These are phyloP conservation scores for Atherix ibis DNA, from an alignment of 2,888 invertebrate species.

Conservation along the genomic window DNA sequence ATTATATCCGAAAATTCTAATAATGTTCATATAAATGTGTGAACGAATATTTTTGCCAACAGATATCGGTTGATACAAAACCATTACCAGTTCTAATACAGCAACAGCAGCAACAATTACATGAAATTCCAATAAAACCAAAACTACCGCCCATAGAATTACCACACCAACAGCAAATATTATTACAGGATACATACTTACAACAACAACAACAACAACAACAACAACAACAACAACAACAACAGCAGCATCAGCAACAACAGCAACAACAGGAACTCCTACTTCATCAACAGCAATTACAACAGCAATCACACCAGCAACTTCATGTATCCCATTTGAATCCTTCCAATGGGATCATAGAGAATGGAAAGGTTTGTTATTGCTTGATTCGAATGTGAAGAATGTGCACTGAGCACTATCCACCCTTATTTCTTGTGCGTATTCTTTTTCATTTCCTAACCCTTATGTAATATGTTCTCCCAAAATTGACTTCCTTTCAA, in stretches of 20 bases:
- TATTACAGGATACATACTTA: too few species aligned
- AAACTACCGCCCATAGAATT: slow-evolving; percentile 28
- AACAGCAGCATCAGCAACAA: too few species aligned
- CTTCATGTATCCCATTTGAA: slow-evolving; percentile 12
- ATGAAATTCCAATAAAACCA: slow-evolving; percentile 19
- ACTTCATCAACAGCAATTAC: too few species aligned
- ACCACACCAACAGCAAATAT: slow-evolving; percentile 17
- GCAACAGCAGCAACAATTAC: slow-evolving; percentile 5
- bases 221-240: slow-evolving; percentile 14
- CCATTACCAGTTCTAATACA: slow-evolving; percentile 19
- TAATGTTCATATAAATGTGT: too few species aligned
- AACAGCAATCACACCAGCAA: slow-evolving; percentile 11
- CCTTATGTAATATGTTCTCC: too few species aligned
- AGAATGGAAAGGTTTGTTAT: slow-evolving; percentile 28
- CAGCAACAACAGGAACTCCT: slow-evolving; percentile 17
- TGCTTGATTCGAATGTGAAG: too few species aligned
- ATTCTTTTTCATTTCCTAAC: too few species aligned
- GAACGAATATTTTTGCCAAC: too few species aligned
- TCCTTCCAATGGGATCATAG: slow-evolving; percentile 21
- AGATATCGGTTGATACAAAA: slow-evolving; percentile 28
- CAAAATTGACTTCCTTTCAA: too few species aligned
- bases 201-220: slow-evolving; percentile 14
- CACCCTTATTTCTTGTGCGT: too few species aligned
- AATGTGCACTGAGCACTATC: too few species aligned
- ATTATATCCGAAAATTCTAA: too few species aligned